Evolutionary conservation across 2,113 vertebrate genomes (phyloP).

Genomic region (Microcebus murinus): DNA sequence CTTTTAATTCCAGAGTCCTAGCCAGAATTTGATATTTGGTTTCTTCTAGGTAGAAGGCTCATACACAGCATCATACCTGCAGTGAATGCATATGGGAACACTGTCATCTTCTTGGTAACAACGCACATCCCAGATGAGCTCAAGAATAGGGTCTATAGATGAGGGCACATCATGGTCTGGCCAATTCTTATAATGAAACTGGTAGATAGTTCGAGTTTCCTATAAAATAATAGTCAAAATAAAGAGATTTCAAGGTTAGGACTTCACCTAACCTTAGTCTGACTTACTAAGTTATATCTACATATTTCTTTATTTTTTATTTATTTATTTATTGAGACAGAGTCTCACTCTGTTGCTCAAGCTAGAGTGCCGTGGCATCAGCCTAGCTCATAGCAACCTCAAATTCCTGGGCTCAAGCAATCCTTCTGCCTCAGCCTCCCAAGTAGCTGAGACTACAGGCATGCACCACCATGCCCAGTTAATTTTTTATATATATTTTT

Average conservation of each 20-base stretch:
- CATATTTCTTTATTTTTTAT: no score
- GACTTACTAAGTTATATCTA: not conserved
- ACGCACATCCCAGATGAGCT: constrained; percentile 92
- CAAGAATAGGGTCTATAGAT: constrained; percentile 92
- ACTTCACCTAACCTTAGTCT: not conserved
- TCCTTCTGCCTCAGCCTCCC: no score
- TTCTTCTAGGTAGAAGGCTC: not conserved
- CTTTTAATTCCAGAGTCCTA: not conserved
- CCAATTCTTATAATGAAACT: constrained; percentile 98
- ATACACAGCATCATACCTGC: constrained; percentile 88
- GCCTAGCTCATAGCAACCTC: no score
- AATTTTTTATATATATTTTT: no score
- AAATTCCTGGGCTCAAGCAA: no score
- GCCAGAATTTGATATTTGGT: not conserved
- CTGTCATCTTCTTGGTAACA: constrained; percentile 88
- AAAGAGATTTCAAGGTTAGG: not conserved
- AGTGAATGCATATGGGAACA: constrained; percentile 95
- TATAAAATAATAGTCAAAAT: constrained; percentile 63
- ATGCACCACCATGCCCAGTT: no score
- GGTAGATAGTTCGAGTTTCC: constrained; percentile 88
- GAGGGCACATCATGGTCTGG: constrained; percentile 96
- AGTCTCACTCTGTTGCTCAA: no score
- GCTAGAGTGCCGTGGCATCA: no score
- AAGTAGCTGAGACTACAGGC: no score
- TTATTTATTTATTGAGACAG: no score